Base-by-base conservation (phyloP, 1,140 invertebrate species). In the Wiebesia pumilae region DNA sequence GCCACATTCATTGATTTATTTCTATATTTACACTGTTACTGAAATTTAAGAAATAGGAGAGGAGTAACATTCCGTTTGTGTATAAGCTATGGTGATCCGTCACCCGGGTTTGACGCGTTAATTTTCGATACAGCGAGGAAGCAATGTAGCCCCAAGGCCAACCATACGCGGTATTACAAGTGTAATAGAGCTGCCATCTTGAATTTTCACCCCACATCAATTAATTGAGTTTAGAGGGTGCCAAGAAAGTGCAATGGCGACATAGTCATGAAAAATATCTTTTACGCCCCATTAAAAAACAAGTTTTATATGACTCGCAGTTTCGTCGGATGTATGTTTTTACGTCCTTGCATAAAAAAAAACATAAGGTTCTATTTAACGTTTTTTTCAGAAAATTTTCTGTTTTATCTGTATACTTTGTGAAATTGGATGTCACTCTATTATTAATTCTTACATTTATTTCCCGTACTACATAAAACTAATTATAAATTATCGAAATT, bases 181-280 rank as follows among this genome's bases (percentile, higher is more conserved):
- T 91, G 92, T 92, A 93, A 93, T 93, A 91, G 91, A 89, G 89
- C 90, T 87, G 92, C 92, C 92, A 93, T 93, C 91, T 93, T 93
- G 90, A 89, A 92, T 92, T 90, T 90, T 89, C 90, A 91, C 89
- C 90, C 90, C 83, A 89, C 89, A 91, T 91, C 91, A 91, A 92
- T 92, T 92, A 92, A 91, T 92, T 89, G 90, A 86, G 88, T 89
- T 90, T 89, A 88, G 90, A 89, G 92, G 92, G 91, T 91, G 91
- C 90, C 90, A 91, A 92, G 92, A 89, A 89, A 91, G 88, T 89
- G 91, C 89, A 90, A 93, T 92, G 91, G 92, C 91, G 91, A 90
- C 91, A 87, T 88, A 85, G 87, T 58, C 87, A 54, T 88, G 88
- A 88, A 87, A 90, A 88, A 84, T 87, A 86, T 87, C 85, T 84